These are phyloP conservation scores for Carlito syrichta DNA, from an alignment of 2,113 vertebrate genomes.

Conservation along the genomic window DNA sequence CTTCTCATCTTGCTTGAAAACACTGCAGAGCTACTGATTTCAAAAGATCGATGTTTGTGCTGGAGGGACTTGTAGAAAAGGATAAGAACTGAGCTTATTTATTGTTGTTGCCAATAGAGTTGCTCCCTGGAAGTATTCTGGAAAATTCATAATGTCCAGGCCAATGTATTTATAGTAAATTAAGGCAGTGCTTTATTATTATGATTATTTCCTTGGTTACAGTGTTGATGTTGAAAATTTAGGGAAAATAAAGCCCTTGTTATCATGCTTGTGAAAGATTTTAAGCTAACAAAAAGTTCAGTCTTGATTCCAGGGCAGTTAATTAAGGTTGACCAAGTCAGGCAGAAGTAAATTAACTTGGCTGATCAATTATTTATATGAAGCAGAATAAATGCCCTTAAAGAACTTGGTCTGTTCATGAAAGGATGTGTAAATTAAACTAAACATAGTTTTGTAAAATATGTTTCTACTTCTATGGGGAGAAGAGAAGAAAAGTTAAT, in stretches of 20 bases:
- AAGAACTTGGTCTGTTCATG: constrained; percentile 90
- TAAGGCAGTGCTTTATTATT: constrained; percentile 67
- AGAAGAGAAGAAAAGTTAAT: constrained; percentile 67
- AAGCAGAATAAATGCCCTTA: constrained; percentile 97
- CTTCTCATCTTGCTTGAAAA: background rate
- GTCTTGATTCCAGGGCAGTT: constrained; percentile 88
- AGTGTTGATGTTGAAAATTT: constrained; percentile 71
- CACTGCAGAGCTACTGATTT: background rate
- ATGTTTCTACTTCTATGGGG: constrained; percentile 79
- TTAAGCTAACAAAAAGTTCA: constrained; percentile 85
- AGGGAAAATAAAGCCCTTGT: constrained; percentile 73
- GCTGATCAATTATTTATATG: constrained; percentile 98
- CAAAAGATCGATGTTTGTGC: constrained; percentile 1
- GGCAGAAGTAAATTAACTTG: constrained; percentile 97
- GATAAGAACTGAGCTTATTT: constrained; percentile 21
- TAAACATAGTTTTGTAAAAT: constrained; percentile 89
- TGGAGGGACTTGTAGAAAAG: constrained; percentile 22
- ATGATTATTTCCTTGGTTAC: constrained; percentile 76
- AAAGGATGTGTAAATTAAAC: constrained; percentile 91
- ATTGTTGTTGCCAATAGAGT: constrained; percentile 47
- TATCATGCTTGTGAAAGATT: constrained; percentile 79
- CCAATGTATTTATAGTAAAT: constrained; percentile 71
- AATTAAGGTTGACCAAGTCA: constrained; percentile 97
- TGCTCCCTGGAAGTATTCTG: constrained; percentile 65
- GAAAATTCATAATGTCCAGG: constrained; percentile 65